Conservation (phyloP, 2,888 invertebrate species). For the Pristionchus exspectatus region DNA sequence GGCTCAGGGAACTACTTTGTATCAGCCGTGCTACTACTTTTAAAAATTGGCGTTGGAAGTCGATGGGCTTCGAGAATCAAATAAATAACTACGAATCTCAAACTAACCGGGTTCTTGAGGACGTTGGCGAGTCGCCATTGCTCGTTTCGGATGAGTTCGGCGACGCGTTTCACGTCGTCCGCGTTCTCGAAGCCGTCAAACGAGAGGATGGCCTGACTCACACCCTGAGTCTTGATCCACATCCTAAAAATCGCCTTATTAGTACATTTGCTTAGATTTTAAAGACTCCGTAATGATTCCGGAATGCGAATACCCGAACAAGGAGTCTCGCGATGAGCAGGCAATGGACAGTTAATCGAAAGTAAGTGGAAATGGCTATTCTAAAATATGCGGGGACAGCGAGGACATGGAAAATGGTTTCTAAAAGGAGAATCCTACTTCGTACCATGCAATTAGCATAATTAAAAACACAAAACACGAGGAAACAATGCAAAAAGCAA, state of each 20-base stretch:
- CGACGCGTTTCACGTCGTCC: constrained; percentile 41
- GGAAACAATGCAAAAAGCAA: not conserved
- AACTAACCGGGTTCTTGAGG: constrained; percentile 52
- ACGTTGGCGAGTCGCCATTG: constrained; percentile 54
- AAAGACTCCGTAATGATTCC: too few relatives aligned
- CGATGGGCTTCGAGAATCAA: too few relatives aligned
- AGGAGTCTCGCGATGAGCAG: too few relatives aligned
- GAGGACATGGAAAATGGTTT: too few relatives aligned
- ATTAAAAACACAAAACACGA: not conserved
- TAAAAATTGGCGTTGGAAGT: too few relatives aligned
- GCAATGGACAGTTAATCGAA: not conserved
- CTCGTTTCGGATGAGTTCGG: not conserved
- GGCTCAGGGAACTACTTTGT: too few relatives aligned
- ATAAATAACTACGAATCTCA: not conserved
- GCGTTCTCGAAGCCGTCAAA: constrained; percentile 26
- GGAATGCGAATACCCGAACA: too few relatives aligned
- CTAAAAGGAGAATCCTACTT: too few relatives aligned
- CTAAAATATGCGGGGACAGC: too few relatives aligned
- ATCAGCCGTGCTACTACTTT: not conserved
- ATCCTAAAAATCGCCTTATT: not conserved
- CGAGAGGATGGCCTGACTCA: constrained; percentile 37
- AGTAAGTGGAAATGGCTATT: too few relatives aligned
- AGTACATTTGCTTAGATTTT: too few relatives aligned
- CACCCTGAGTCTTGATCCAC: constrained; percentile 43
- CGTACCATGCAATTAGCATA: not conserved